phyloP scores from a whole-genome alignment of 2,888 invertebrate genomes.

The Watsonalla cultraria region DNA sequence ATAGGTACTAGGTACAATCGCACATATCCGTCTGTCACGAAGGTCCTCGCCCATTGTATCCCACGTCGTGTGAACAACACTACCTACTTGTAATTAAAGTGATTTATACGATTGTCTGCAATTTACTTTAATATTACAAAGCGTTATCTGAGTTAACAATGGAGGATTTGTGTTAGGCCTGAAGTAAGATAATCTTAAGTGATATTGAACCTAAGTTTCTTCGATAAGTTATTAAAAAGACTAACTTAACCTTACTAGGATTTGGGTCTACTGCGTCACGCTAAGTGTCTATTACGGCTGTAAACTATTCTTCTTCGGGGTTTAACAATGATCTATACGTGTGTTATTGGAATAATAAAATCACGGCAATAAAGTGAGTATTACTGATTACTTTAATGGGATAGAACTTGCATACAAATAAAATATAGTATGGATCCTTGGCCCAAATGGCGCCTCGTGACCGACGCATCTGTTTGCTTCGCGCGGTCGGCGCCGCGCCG shows the following conservation, averaged over 20 bases:
- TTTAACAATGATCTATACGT: too few species aligned
- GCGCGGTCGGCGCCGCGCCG: constrained; percentile 19
- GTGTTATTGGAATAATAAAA: too few species aligned
- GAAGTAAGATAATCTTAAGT: too few species aligned
- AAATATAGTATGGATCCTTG: constrained; percentile 63
- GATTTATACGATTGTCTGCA: constrained; percentile 42
- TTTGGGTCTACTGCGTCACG: too few species aligned
- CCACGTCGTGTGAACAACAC: constrained; percentile 59
- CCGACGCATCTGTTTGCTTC: constrained; percentile 46
- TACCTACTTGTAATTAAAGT: constrained; percentile 49
- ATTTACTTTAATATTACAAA: constrained; percentile 34
- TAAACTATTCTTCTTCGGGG: too few species aligned
- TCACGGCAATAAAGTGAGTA: too few species aligned
- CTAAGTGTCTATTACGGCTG: too few species aligned
- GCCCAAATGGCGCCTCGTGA: constrained; percentile 51
- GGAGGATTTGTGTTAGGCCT: not conserved
- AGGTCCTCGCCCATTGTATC: constrained; percentile 58
- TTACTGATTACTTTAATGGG: not conserved
- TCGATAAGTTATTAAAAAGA: too few species aligned
- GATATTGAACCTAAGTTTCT: too few species aligned
- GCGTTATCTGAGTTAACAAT: not conserved
- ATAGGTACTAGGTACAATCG: constrained; percentile 40
- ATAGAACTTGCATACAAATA: not conserved
- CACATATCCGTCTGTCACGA: constrained; percentile 63
- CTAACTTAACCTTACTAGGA: too few species aligned